Conservation (phyloP, 2,113 vertebrate genomes). For the Nothoprocta pentlandii region DNA sequence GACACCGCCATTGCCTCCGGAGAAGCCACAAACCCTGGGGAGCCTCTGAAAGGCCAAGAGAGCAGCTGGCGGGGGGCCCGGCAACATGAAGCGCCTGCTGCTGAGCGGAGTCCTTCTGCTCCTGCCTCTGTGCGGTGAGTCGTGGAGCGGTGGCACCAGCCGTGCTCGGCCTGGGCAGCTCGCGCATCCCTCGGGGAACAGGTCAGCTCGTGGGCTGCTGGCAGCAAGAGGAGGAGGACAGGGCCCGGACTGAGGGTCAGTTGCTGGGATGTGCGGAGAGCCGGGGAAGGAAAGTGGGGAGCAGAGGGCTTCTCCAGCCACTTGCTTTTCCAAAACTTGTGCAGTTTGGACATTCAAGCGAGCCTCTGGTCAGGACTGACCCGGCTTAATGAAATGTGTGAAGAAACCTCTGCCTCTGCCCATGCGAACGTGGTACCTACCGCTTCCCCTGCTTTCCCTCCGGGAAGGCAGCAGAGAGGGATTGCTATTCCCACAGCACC, state of each 20-base stretch:
- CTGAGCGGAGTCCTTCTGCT: background rate
- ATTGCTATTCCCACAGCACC: background rate
- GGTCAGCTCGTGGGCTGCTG: background rate
- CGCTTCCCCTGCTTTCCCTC: background rate
- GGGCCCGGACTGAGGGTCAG: background rate
- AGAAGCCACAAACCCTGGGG: background rate
- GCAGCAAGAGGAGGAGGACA: background rate
- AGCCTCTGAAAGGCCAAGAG: background rate
- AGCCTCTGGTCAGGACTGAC: too few relatives aligned
- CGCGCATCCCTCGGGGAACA: accelerated
- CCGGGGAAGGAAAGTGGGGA: background rate
- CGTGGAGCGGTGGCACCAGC: accelerated
- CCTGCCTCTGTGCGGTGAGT: conserved; percentile 12
- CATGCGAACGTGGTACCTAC: background rate
- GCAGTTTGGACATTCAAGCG: background rate
- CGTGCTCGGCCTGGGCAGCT: background rate
- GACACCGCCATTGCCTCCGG: background rate
- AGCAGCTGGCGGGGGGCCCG: accelerated
- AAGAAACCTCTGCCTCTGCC: background rate
- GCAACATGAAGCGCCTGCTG: background rate
- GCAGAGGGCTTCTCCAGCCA: background rate
- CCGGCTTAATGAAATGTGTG: background rate
- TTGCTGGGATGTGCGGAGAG: background rate
- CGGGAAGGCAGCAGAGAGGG: background rate
- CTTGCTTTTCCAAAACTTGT: background rate